Percentiles rank a stretch among this genome's conserved stretches.
phyloP scores from a whole-genome alignment of 2,888 invertebrate genomes.

The Amiota mariae region DNA sequence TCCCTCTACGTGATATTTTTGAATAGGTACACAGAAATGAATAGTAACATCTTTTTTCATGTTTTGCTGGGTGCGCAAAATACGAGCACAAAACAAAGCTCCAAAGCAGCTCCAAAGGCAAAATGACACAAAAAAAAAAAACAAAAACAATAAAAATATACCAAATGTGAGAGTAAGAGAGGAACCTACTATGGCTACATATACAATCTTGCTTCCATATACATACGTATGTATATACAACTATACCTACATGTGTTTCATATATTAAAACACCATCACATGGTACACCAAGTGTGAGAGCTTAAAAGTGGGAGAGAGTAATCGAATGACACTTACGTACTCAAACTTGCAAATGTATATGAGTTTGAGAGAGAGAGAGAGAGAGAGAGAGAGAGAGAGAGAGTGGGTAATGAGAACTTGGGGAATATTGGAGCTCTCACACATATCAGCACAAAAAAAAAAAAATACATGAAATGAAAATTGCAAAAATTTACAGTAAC shows the following conservation, averaged over 20 bases:
- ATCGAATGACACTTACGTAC: neutral
- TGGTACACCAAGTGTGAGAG: conserved; percentile 7
- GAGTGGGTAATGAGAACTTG: neutral
- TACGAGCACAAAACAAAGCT: neutral
- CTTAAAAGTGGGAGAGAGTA: neutral
- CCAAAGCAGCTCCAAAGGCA: conserved; percentile 39
- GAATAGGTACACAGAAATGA: conserved; percentile 61
- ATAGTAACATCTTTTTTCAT: conserved; percentile 24
- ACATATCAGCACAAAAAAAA: neutral
- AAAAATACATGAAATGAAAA: neutral
- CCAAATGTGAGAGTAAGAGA: neutral
- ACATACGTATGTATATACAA: no score
- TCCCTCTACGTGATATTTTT: conserved; percentile 67
- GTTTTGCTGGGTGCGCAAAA: neutral
- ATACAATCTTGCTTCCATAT: no score
- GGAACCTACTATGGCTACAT: neutral
- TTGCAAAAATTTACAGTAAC: neutral
- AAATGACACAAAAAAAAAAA: neutral
- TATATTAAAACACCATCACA: conserved; percentile 10
- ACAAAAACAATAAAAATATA: neutral
- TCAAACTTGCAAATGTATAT: conserved; percentile 22
- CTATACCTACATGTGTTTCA: no score
- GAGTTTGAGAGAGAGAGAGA: conserved; percentile 30
- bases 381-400: conserved; percentile 7
- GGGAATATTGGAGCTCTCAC: no score